These are phyloP conservation scores for Steinernema scapterisci DNA, from an alignment of 2,888 invertebrate species.

Conservation along the genomic window DNA sequence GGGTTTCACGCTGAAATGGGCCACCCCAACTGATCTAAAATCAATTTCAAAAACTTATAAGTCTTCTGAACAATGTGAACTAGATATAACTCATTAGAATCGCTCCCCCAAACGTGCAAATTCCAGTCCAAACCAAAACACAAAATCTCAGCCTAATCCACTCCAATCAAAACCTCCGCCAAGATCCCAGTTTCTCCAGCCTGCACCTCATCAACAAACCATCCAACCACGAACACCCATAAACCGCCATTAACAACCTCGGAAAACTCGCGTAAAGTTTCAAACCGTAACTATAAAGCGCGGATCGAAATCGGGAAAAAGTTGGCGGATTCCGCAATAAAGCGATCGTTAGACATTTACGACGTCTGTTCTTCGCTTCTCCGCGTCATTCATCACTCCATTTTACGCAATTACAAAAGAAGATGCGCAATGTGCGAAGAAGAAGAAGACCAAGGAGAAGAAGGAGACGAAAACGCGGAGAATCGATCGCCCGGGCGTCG, in stretches of 20 bases:
- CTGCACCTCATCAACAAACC: too few relatives aligned
- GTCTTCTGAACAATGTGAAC: too few relatives aligned
- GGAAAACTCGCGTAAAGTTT: neutral
- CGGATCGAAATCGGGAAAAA: neutral
- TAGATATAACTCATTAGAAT: too few relatives aligned
- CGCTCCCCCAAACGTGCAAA: too few relatives aligned
- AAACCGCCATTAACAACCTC: neutral
- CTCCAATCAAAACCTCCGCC: too few relatives aligned
- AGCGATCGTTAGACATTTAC: constrained; percentile 28
- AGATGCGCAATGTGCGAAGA: constrained; percentile 26
- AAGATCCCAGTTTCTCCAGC: too few relatives aligned
- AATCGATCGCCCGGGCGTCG: constrained; percentile 10
- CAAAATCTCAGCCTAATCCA: too few relatives aligned
- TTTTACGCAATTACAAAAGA: constrained; percentile 31
- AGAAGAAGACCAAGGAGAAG: too few relatives aligned
- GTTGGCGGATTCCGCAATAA: constrained; percentile 10
- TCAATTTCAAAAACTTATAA: too few relatives aligned
- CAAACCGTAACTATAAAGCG: neutral
- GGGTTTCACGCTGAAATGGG: too few relatives aligned
- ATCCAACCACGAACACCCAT: neutral
- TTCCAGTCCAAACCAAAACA: too few relatives aligned
- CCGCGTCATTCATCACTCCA: constrained; percentile 30
- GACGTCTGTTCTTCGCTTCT: constrained; percentile 29
- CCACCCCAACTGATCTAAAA: too few relatives aligned
- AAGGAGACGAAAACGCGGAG: neutral